Conservation (phyloP, 2,888 invertebrate genomes). For the Sphaeridia pumilis region DNA sequence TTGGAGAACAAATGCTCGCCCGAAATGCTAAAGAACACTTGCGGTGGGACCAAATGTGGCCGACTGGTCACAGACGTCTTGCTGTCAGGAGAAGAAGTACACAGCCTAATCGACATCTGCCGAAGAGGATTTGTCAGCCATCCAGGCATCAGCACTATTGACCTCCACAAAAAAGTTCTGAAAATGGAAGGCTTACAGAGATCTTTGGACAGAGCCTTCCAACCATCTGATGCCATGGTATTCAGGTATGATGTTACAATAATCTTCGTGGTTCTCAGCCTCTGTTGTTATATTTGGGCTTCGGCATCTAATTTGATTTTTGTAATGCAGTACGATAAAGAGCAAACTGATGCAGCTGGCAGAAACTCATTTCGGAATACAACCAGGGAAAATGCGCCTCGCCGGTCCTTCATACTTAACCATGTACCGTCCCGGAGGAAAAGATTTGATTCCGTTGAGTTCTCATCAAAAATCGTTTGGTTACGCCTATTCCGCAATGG, state of each 20-base stretch:
- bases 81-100: constrained; percentile 56
- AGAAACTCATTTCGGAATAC: constrained; percentile 60
- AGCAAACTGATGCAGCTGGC: constrained; percentile 64
- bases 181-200: constrained; percentile 5
- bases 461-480: constrained; percentile 5
- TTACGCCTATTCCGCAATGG: constrained; percentile 56
- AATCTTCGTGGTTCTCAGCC: too few relatives aligned
- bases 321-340: constrained; percentile 53
- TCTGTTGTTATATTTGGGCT: too few relatives aligned
- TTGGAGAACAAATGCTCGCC: constrained; percentile 10
- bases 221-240: constrained; percentile 3
- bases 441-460: neutral
- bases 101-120: constrained; percentile 55
- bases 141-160: constrained; percentile 8
- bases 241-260: constrained; percentile 14
- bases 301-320: too few relatives aligned
- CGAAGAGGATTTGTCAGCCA: constrained; percentile 45
- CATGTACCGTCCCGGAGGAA: constrained; percentile 15
- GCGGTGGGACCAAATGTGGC: constrained; percentile 52
- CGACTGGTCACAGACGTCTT: constrained; percentile 65
- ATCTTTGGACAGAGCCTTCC: constrained; percentile 6
- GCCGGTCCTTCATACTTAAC: constrained; percentile 83
- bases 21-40: constrained; percentile 1
- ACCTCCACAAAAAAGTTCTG: constrained; percentile 4
- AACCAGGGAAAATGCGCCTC: constrained; percentile 53